phyloP scores from a whole-genome alignment of 1,140 invertebrate genomes.

The Trachymyrmex cornetzi region DNA sequence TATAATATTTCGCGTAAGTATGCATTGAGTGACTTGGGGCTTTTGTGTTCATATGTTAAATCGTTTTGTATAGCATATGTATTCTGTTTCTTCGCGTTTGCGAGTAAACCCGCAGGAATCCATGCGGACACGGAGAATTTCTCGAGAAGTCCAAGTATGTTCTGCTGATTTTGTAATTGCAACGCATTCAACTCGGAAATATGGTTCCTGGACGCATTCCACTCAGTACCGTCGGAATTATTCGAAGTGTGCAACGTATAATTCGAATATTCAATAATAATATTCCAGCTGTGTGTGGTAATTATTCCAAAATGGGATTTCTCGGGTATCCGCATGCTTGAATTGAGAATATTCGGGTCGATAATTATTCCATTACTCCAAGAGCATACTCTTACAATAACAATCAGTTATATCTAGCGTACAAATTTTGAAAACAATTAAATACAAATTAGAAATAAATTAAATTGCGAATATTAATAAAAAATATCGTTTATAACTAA shows the following conservation, averaged over 20 bases:
- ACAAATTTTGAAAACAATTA: conserved; percentile 18
- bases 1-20: conserved; percentile 60
- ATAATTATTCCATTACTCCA: conserved; percentile 28
- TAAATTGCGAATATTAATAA: neutral
- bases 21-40: conserved; percentile 57
- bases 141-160: conserved; percentile 20
- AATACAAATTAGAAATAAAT: conserved; percentile 11
- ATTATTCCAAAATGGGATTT: conserved; percentile 41
- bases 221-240: conserved; percentile 45
- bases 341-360: conserved; percentile 30
- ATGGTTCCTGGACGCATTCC: conserved; percentile 63
- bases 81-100: conserved; percentile 40
- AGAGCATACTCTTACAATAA: conserved; percentile 5
- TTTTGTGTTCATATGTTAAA: conserved; percentile 58
- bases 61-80: conserved; percentile 41
- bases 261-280: conserved; percentile 57
- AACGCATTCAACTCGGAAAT: conserved; percentile 53
- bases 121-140: conserved; percentile 7
- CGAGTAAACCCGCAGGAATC: conserved; percentile 39
- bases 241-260: conserved; percentile 46
- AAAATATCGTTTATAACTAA: neutral
- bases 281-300: conserved; percentile 11
- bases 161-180: conserved; percentile 55
- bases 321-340: conserved; percentile 12
- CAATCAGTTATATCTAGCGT: neutral